phyloP scores from a whole-genome alignment of 2,113 vertebrate genomes.

The Pomatostomus ruficeps region DNA sequence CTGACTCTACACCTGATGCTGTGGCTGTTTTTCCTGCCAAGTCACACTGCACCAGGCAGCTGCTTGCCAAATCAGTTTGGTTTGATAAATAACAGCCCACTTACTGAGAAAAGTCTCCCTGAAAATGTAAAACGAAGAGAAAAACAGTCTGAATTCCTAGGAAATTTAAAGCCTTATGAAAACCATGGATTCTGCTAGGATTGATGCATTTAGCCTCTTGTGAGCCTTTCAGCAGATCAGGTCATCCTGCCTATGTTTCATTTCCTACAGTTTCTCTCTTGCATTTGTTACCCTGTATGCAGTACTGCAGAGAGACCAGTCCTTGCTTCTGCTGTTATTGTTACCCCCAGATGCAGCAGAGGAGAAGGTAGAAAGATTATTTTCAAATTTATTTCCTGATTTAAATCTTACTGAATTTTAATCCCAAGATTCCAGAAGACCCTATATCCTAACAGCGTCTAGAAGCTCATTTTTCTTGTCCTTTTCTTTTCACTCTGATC shows the following conservation, averaged over 20 bases:
- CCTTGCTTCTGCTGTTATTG: neutral
- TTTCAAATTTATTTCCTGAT: neutral
- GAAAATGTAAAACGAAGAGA: neutral
- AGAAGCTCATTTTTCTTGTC: neutral
- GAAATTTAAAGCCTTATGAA: neutral
- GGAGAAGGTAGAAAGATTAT: neutral
- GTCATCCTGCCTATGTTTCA: neutral
- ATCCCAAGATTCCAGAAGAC: neutral
- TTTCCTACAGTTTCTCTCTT: neutral
- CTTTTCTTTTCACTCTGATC: neutral
- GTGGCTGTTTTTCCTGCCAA: neutral
- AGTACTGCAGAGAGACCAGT: neutral
- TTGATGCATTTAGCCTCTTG: neutral
- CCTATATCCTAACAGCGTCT: neutral
- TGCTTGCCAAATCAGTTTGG: neutral
- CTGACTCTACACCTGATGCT: neutral
- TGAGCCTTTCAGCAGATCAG: neutral
- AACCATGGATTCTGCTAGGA: neutral
- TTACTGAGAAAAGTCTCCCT: neutral
- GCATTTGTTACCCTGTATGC: neutral
- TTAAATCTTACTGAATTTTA: neutral
- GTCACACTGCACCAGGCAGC: neutral
- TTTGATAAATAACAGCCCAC: neutral
- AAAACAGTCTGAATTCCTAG: neutral
- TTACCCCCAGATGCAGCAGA: neutral